phyloP scores from a whole-genome alignment of 2,113 vertebrate genomes.

The Copsychus sechellarum region DNA sequence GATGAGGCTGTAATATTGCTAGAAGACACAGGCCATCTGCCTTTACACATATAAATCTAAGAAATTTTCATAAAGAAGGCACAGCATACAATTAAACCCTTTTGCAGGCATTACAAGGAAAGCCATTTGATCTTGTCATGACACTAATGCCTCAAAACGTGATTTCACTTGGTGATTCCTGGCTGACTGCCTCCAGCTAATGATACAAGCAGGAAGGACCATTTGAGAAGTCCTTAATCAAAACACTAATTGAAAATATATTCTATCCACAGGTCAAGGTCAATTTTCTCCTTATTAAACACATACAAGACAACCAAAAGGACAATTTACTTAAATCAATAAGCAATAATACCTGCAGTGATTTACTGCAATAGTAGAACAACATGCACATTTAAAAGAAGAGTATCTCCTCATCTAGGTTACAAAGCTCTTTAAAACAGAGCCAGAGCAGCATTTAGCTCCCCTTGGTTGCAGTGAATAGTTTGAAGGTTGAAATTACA shows the following conservation, averaged over 20 bases:
- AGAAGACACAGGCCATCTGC: neutral
- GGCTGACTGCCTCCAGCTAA: neutral
- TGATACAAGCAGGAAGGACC: neutral
- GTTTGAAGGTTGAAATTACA: constrained; percentile 65
- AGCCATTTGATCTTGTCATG: neutral
- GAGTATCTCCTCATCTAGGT: constrained; percentile 17
- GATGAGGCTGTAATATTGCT: neutral
- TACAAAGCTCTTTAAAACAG: neutral
- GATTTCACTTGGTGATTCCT: neutral
- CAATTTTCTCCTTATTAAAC: neutral
- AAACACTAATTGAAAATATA: neutral
- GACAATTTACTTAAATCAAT: neutral
- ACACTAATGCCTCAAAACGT: neutral
- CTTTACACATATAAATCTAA: neutral
- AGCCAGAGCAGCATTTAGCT: neutral
- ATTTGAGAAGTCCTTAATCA: neutral
- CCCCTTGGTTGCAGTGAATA: neutral
- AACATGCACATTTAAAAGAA: neutral
- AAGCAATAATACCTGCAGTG: neutral
- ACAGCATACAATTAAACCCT: neutral
- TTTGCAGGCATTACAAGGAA: neutral
- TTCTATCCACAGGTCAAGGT: neutral
- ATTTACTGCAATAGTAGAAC: neutral
- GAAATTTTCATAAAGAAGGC: neutral
- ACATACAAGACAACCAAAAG: neutral